These are phyloP conservation scores for Bombyx mandarina DNA, from an alignment of 1,140 invertebrate genomes.

Conservation along the genomic window DNA sequence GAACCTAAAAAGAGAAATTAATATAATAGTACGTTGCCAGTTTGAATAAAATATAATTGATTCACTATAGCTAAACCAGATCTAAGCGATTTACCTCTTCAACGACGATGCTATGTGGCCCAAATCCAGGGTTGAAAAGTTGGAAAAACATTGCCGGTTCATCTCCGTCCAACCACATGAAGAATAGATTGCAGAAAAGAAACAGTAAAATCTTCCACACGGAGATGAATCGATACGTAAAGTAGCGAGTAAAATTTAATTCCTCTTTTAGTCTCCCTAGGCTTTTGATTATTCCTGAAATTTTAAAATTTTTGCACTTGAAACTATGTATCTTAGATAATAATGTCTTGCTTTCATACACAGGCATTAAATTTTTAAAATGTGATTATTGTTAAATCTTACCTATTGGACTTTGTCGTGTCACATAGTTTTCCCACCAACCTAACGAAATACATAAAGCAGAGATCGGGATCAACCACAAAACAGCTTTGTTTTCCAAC, in stretches of 20 bases:
- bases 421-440: conserved; percentile 98
- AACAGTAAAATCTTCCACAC: conserved; percentile 91
- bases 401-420: conserved; percentile 84
- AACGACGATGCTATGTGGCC: conserved; percentile 83
- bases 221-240: conserved; percentile 89
- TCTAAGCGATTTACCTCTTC: conserved; percentile 73
- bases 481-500: conserved; percentile 76
- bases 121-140: conserved; percentile 82
- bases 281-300: conserved; percentile 82
- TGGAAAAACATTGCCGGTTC: conserved; percentile 84
- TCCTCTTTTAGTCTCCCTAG: conserved; percentile 87
- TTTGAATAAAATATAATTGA: conserved; percentile 1
- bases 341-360: not conserved
- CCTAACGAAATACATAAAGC: conserved; percentile 89
- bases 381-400: conserved; percentile 15
- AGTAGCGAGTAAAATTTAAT: conserved; percentile 85
- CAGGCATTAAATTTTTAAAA: not conserved
- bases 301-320: too few relatives aligned
- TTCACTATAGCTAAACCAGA: conserved; percentile 6
- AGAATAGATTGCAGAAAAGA: conserved; percentile 80
- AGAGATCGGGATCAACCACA: conserved; percentile 89
- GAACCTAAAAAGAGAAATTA: conserved; percentile 62
- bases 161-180: conserved; percentile 82
- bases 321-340: not conserved
- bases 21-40: not conserved